Evolutionary conservation across 1,140 invertebrate species (phyloP).

Genomic region (honey bee (Apis mellifera)): Amel_HAv3.1 CM009941.2:12395001-12395500

Average conservation of each 20-base stretch:
- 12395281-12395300: conserved; percentile 1
- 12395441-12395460: not conserved
- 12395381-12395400: conserved; percentile 9
- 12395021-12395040: no score
- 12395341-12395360: conserved; percentile 53
- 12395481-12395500: not conserved
- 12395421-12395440: conserved; percentile 32
- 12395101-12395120: not conserved
- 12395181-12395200: conserved; percentile 14
- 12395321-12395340: conserved; percentile 69
- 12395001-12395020: no score
- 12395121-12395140: not conserved
- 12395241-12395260: conserved; percentile 67
- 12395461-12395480: not conserved
- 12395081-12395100: not conserved
- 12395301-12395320: conserved; percentile 59
- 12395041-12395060: no score
- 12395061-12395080: not conserved
- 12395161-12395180: not conserved
- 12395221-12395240: conserved; percentile 29
- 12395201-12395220: conserved; percentile 58
- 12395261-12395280: conserved; percentile 44
- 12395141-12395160: conserved; percentile 11
- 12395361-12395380: conserved; percentile 11
- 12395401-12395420: not conserved